Conservation (phyloP, 2,113 vertebrate species). For the Antechinus stuartii region DNA sequence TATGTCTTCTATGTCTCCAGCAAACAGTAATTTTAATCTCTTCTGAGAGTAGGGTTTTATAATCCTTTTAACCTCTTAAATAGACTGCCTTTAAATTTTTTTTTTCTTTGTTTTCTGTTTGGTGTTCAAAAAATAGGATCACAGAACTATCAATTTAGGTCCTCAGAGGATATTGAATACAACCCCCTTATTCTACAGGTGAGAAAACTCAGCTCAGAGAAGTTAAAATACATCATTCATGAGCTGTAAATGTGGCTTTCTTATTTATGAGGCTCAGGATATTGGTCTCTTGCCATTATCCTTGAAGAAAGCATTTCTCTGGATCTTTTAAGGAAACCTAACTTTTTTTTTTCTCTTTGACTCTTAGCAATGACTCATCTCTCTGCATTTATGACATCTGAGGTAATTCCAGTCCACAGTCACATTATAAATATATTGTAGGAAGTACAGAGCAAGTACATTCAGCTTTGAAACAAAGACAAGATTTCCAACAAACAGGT, state of each 20-base stretch:
- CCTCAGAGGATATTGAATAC: neutral
- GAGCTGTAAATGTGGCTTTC: fast-evolving
- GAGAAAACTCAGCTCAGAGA: neutral
- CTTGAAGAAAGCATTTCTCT: neutral
- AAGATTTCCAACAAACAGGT: neutral
- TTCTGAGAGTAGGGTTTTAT: slow-evolving; percentile 49
- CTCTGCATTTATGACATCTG: slow-evolving; percentile 31
- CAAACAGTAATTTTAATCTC: slow-evolving; percentile 64
- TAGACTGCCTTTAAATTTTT: neutral
- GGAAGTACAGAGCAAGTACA: neutral
- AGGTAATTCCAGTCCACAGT: neutral
- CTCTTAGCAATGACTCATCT: slow-evolving; percentile 34
- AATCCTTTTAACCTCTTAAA: slow-evolving; percentile 32
- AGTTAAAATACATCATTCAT: fast-evolving
- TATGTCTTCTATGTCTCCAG: slow-evolving; percentile 61
- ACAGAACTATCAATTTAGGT: neutral
- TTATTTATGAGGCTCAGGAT: neutral
- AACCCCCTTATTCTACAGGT: neutral
- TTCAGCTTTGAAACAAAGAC: neutral
- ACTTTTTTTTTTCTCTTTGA: neutral
- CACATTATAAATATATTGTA: fast-evolving
- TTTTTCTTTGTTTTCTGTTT: neutral
- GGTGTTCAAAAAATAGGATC: neutral
- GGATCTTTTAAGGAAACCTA: neutral
- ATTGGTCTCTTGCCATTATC: neutral